Percentiles rank a stretch among this genome's conserved stretches.
Conservation (phyloP, 2,888 invertebrate genomes). For the Hydropsyche betteni region DNA sequence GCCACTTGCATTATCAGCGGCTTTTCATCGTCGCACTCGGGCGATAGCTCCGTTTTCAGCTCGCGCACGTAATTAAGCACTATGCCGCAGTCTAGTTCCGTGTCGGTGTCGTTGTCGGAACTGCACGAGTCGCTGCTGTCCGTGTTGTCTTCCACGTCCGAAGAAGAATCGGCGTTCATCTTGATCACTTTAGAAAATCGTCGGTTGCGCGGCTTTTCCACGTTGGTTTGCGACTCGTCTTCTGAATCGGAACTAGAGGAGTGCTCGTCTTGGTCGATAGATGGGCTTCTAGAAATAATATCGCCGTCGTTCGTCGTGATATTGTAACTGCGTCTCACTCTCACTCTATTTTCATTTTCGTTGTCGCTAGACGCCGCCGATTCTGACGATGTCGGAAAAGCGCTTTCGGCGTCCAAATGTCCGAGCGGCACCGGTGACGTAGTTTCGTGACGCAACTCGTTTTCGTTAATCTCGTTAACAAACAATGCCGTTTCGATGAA, state of each 20-base stretch:
- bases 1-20: conserved; percentile 51
- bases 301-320: conserved; percentile 62
- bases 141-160: conserved; percentile 69
- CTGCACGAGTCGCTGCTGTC: conserved; percentile 70
- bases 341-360: conserved; percentile 56
- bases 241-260: conserved; percentile 58
- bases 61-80: conserved; percentile 57
- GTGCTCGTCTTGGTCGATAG: conserved; percentile 58
- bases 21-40: neutral
- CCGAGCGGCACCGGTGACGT: conserved; percentile 53
- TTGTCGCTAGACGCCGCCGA: conserved; percentile 64
- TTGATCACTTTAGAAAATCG: conserved; percentile 74
- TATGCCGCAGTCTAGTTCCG: conserved; percentile 63
- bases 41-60: conserved; percentile 49
- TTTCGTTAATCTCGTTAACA: conserved; percentile 22
- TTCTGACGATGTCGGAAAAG: conserved; percentile 66
- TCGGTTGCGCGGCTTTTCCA: conserved; percentile 56
- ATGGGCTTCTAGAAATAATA: conserved; percentile 57
- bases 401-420: conserved; percentile 65
- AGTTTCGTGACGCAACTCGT: conserved; percentile 32
- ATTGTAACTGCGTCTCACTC: conserved; percentile 61
- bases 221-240: conserved; percentile 59
- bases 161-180: conserved; percentile 72
- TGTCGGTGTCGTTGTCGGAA: conserved; percentile 71
- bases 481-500: conserved; percentile 43